phyloP scores from a whole-genome alignment of 2,113 vertebrate genomes.

The Gymnobelideus leadbeateri region DNA sequence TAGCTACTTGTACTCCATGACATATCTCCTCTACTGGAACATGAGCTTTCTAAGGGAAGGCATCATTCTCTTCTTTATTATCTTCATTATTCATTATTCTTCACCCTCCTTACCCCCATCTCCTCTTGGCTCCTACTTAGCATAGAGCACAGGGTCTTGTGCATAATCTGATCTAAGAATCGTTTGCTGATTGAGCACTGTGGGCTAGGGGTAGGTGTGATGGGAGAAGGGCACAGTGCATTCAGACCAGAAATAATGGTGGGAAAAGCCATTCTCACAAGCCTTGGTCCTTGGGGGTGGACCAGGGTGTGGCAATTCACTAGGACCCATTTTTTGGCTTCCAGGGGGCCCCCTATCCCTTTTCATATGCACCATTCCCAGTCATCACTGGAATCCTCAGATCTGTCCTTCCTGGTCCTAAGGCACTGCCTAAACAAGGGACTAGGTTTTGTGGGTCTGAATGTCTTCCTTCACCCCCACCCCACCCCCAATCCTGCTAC shows the following conservation, averaged over 20 bases:
- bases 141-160: background rate
- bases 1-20: background rate
- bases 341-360: background rate
- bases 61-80: background rate
- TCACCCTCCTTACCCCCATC: background rate
- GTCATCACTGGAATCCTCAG: background rate
- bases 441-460: background rate
- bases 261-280: background rate
- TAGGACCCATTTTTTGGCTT: background rate
- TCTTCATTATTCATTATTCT: background rate
- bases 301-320: background rate
- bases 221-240: background rate
- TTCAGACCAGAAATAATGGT: background rate
- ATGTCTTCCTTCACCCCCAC: background rate
- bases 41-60: background rate
- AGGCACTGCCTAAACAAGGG: background rate
- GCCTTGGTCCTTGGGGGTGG: background rate
- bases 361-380: background rate
- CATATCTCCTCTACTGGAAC: background rate
- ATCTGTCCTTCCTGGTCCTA: background rate
- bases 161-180: background rate
- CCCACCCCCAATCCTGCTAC: fast-evolving
- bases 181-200: background rate
- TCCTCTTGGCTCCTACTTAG: background rate
- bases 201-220: background rate